Conservation (phyloP, 2,113 vertebrate genomes). For the Podocnemis expansa region DNA sequence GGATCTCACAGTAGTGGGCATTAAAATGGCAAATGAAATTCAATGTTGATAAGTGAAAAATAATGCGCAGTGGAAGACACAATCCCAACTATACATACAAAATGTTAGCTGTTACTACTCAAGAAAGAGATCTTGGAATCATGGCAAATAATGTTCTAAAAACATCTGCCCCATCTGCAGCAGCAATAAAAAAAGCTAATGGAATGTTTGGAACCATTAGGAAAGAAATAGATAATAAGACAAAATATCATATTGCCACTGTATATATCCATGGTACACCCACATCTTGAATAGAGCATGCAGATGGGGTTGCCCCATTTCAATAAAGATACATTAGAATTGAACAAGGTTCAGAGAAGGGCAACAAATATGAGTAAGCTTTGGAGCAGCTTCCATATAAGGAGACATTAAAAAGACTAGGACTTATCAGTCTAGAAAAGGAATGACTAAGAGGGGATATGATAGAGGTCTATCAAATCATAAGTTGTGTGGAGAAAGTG, state of each 20-base stretch:
- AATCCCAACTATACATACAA: background rate
- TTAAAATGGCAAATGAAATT: background rate
- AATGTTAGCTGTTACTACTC: background rate
- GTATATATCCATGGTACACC: background rate
- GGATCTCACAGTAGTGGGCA: background rate
- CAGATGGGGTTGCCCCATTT: background rate
- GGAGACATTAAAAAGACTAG: background rate
- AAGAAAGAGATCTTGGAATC: background rate
- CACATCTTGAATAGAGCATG: background rate
- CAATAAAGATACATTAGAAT: background rate
- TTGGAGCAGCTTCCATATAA: background rate
- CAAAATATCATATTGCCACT: background rate
- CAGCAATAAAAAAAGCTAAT: background rate
- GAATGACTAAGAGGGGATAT: background rate
- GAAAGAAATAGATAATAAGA: background rate
- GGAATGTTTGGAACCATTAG: background rate
- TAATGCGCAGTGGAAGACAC: background rate
- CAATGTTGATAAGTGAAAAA: background rate
- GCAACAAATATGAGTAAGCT: background rate
- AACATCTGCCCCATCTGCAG: background rate
- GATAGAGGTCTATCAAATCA: background rate
- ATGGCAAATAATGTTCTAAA: background rate
- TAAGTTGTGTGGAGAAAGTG: background rate
- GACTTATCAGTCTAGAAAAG: background rate
- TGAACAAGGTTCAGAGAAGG: background rate